Percentiles rank a stretch among this genome's conserved stretches.
Conservation (phyloP, 2,113 vertebrate genomes). For the Nymphicus hollandicus region DNA sequence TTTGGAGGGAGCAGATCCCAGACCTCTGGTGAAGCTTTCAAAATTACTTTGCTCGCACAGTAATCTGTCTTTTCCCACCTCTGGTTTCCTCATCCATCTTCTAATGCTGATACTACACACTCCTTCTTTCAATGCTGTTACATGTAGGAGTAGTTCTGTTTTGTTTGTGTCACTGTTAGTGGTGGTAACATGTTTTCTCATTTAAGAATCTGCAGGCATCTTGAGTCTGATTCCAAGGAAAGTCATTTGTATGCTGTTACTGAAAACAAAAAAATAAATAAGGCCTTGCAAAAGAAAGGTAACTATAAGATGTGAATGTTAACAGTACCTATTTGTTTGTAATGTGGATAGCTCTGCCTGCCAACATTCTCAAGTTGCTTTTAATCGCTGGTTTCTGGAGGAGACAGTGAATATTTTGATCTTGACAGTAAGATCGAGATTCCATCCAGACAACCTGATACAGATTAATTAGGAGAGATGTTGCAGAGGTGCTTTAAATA, state of each 20-base stretch:
- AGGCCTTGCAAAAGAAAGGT: background rate
- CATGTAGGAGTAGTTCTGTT: background rate
- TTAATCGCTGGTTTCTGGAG: background rate
- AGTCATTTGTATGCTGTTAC: background rate
- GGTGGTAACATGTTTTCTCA: background rate
- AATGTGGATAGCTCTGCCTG: background rate
- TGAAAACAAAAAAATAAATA: background rate
- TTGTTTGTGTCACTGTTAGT: background rate
- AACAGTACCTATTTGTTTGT: background rate
- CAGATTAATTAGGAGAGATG: background rate
- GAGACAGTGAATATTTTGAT: background rate
- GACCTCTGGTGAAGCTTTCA: background rate
- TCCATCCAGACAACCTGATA: background rate
- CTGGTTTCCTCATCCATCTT: background rate
- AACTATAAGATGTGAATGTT: background rate
- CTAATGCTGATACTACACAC: background rate
- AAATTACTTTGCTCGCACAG: background rate
- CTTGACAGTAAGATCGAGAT: background rate
- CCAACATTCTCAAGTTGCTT: background rate
- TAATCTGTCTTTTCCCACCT: background rate
- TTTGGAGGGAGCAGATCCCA: background rate
- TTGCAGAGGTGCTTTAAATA: background rate
- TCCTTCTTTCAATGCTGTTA: background rate
- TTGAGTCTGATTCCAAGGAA: background rate
- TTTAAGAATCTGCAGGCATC: background rate